Conservation (phyloP, 2,888 invertebrate species). For the Sphaerophoria rueppellii region DNA sequence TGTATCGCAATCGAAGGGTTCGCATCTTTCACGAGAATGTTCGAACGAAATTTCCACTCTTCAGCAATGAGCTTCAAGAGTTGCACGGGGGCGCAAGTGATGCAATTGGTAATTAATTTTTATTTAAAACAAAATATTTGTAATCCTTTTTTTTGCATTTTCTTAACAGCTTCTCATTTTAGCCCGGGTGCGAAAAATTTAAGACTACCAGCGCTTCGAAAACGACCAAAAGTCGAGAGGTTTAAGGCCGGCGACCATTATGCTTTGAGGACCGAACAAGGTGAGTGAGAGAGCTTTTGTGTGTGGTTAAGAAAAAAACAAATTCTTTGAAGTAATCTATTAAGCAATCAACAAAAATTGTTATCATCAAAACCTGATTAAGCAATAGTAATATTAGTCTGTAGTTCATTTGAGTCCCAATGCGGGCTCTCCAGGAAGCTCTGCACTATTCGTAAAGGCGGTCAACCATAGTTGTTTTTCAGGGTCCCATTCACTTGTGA, state of each 20-base stretch:
- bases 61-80: slow-evolving; percentile 77
- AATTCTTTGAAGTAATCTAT: too few species aligned
- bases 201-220: slow-evolving; percentile 75
- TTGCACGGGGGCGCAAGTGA: slow-evolving; percentile 79
- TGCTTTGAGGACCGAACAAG: slow-evolving; percentile 78
- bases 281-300: slow-evolving; percentile 46
- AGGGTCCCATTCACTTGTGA: too few species aligned
- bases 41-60: slow-evolving; percentile 78
- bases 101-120: slow-evolving; percentile 76
- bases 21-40: slow-evolving; percentile 78
- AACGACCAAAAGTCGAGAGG: slow-evolving; percentile 67
- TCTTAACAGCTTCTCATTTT: slow-evolving; percentile 75
- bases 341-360: too few species aligned
- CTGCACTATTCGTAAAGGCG: too few species aligned
- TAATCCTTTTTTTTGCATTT: background rate
- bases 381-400: too few species aligned
- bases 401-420: too few species aligned
- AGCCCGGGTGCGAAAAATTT: slow-evolving; percentile 77
- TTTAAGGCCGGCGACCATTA: slow-evolving; percentile 80
- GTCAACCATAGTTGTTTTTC: too few species aligned
- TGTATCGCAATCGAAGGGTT: slow-evolving; percentile 79
- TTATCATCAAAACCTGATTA: too few species aligned
- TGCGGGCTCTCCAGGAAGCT: too few species aligned
- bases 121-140: background rate
- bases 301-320: too few species aligned